A percentile compares a stretch with the other conserved stretches of the same genome.
These are phyloP conservation scores for Coremacera marginata DNA, from an alignment of 2,888 invertebrate species.

Conservation along the genomic window DNA sequence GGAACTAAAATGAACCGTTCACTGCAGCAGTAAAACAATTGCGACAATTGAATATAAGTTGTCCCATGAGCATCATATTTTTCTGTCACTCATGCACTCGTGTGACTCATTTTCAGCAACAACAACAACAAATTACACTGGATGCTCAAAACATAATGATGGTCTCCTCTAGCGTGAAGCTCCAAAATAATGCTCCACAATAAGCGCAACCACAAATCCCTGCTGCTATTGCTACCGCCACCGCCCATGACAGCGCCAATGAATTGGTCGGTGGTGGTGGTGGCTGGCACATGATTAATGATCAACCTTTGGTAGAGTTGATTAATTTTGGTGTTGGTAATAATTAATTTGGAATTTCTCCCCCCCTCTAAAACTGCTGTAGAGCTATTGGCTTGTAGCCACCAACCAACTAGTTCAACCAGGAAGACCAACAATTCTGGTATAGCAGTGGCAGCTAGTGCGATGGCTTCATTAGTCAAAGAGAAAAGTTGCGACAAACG, in stretches of 20 bases:
- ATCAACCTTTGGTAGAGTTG: slow-evolving; percentile 23
- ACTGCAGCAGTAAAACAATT: not conserved
- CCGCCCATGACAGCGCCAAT: not conserved
- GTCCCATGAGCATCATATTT: slow-evolving; percentile 15
- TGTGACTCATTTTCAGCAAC: slow-evolving; percentile 24
- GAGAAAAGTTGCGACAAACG: slow-evolving; percentile 20
- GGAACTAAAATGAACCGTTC: not conserved
- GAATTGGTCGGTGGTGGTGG: not conserved
- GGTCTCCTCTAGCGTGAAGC: too few relatives aligned
- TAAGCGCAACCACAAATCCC: not conserved
- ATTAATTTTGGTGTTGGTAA: slow-evolving; percentile 36
- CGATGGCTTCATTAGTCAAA: slow-evolving; percentile 27
- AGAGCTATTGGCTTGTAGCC: not conserved
- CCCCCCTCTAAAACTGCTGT: not conserved
- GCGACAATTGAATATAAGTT: slow-evolving; percentile 25
- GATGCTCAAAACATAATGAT: not conserved
- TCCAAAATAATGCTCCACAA: not conserved
- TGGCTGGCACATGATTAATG: slow-evolving; percentile 23
- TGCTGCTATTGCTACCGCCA: not conserved
- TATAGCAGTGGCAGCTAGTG: slow-evolving; percentile 3
- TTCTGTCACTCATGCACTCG: slow-evolving; percentile 19
- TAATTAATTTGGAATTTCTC: slow-evolving; percentile 38
- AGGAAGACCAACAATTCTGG: not conserved
- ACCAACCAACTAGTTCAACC: not conserved
- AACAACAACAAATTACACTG: not conserved